Evolutionary conservation across 2,888 invertebrate species (phyloP), one percentile per base, ranked within the genome.

Genomic region (Drosophila atroscutellata): DNA sequence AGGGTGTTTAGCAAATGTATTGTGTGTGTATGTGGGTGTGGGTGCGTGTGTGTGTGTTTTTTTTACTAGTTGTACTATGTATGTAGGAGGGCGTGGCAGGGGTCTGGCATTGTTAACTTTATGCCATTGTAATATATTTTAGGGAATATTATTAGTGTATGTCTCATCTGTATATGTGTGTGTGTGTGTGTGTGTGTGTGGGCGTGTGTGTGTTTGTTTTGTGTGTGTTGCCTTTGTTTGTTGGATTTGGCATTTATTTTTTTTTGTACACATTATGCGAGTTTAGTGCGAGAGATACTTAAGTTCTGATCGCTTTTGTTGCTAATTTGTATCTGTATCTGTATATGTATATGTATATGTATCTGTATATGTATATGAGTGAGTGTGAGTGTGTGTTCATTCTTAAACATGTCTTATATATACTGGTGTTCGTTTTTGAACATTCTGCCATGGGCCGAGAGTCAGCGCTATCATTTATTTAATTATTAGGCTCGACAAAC

Each of bases 251-350:
- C 68, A 72, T 81, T 86, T 28, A 26, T 56, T 30, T 55, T 26
- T 28, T 39, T 15, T 64, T 64, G 72, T 63, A 72, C 72, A 80
- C 80, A 83, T 80, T 80, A 75, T 83, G 73, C 72, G 60, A 66
- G 86, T 86, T 82, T 82, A 82, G 83, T 80, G 73, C 77, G 62
- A 83, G 81, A 86, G 82, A 81, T 84, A 72, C 87, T 84, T 80
- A 77, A 62, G 54, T 45, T 59, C 45, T 72, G 72, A 65, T 65
- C 63, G 60, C 58, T 37, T 61, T 70, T 65, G 82, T 69, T 81
- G 82, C 65, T 78, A 71, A 69, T 81, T 77, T 80, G 59, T 81
- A 81, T 78, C 63, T 70, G 66, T 73, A 36, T 55, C 7, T 8
- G 7, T n/a, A n/a, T 39, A 6, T 47, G 51, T 54, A 52, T 58